Conservation (phyloP, 2,888 invertebrate genomes). For the Cephalotes varians region DNA sequence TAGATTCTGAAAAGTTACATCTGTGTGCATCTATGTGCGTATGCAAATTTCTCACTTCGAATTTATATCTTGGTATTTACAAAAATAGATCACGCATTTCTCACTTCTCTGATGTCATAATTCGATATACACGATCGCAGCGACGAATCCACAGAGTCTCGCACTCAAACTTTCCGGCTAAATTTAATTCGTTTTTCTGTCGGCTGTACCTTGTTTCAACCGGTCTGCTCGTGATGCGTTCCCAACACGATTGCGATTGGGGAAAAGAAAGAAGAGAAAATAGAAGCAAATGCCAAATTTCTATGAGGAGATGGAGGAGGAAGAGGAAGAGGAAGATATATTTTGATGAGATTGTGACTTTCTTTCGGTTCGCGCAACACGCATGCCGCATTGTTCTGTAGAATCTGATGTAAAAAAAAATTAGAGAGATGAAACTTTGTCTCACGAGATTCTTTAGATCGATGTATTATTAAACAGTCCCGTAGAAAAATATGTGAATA, state of each 20-base stretch:
- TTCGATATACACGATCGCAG: neutral
- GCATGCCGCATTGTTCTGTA: conserved; percentile 67
- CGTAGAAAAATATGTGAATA: conserved; percentile 61
- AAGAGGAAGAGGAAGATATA: neutral
- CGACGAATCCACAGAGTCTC: neutral
- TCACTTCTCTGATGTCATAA: conserved; percentile 14
- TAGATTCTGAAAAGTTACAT: neutral
- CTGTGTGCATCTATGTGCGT: no score
- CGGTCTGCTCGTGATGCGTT: neutral
- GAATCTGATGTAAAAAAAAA: conserved; percentile 75
- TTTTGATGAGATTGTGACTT: conserved; percentile 56
- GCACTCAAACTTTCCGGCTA: neutral
- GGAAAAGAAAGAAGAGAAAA: conserved; percentile 20
- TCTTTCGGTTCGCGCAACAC: conserved; percentile 60
- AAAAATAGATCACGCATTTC: conserved; percentile 3
- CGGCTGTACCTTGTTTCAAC: neutral
- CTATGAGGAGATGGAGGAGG: neutral
- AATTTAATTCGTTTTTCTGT: conserved; percentile 18
- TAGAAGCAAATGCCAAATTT: conserved; percentile 22
- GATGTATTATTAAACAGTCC: conserved; percentile 50
- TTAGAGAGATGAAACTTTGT: conserved; percentile 56
- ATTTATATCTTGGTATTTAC: neutral
- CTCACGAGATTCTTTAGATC: conserved; percentile 61
- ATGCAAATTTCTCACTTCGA: neutral
- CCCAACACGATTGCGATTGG: neutral